Evolutionary conservation across 2,888 invertebrate genomes (phyloP).

Genomic region (Operophtera brumata): DNA sequence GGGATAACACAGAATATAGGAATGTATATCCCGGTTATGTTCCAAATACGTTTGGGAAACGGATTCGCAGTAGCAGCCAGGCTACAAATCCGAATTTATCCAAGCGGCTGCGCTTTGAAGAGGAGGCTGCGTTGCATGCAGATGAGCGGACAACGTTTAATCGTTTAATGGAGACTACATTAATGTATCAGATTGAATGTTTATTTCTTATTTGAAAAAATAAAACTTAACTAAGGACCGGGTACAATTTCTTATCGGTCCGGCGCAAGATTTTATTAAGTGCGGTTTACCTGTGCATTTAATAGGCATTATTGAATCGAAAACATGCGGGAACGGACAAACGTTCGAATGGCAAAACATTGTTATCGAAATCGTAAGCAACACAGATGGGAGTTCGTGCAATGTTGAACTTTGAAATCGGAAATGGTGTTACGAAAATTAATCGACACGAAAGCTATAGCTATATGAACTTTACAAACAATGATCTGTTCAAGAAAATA

Average conservation of each 20-base stretch:
- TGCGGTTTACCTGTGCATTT: slow-evolving; percentile 31
- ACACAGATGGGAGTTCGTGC: slow-evolving; percentile 40
- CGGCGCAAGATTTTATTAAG: slow-evolving; percentile 35
- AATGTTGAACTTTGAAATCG: slow-evolving; percentile 53
- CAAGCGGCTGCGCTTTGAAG: slow-evolving; percentile 67
- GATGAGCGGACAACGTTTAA: slow-evolving; percentile 71
- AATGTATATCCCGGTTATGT: slow-evolving; percentile 25
- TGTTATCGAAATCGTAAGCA: slow-evolving; percentile 48
- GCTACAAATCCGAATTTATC: slow-evolving; percentile 65
- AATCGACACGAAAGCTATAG: slow-evolving; percentile 45
- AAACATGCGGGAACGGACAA: slow-evolving; percentile 29
- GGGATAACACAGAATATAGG: slow-evolving; percentile 12
- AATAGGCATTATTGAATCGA: slow-evolving; percentile 38
- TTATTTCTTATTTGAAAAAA: slow-evolving; percentile 51
- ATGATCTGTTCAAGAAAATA: not conserved
- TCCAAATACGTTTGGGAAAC: slow-evolving; percentile 44
- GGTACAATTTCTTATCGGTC: slow-evolving; percentile 36
- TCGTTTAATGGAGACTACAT: slow-evolving; percentile 72
- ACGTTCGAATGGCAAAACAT: slow-evolving; percentile 39
- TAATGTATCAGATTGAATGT: slow-evolving; percentile 68
- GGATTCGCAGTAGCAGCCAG: slow-evolving; percentile 36
- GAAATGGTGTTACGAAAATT: slow-evolving; percentile 57
- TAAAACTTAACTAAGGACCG: slow-evolving; percentile 41
- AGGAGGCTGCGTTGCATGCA: slow-evolving; percentile 63
- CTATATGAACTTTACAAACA: not conserved